Evolutionary conservation across 1,140 invertebrate genomes (phyloP).

Genomic region (Anastatus disparis): DNA sequence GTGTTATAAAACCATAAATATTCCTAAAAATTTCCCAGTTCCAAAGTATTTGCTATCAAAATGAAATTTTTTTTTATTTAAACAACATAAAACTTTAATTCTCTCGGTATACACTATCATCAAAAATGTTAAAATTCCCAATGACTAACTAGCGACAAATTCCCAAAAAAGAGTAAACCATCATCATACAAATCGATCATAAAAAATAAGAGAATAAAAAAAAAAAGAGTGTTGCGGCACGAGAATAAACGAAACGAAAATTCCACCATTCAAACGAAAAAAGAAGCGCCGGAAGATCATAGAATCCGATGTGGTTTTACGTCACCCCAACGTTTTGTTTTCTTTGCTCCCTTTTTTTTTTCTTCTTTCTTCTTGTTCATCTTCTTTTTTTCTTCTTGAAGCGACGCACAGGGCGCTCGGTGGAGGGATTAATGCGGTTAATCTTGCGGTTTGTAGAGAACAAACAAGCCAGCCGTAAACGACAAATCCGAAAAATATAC

Average conservation of each 20-base stretch:
- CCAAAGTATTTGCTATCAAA: too few relatives aligned
- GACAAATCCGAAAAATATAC: conserved; percentile 27
- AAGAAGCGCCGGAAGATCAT: not conserved
- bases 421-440: conserved; percentile 49
- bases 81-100: conserved; percentile 13
- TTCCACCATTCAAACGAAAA: not conserved
- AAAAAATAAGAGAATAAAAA: conserved; percentile 22
- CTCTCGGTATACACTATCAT: too few relatives aligned
- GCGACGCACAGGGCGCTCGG: not conserved
- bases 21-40: too few relatives aligned
- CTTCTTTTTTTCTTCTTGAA: too few relatives aligned
- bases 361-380: conserved; percentile 39
- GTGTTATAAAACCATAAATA: too few relatives aligned
- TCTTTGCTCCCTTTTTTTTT: conserved; percentile 36
- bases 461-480: conserved; percentile 43
- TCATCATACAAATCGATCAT: conserved; percentile 5
- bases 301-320: conserved; percentile 36
- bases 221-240: conserved; percentile 29
- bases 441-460: conserved; percentile 50
- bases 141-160: not conserved
- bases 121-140: not conserved
- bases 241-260: conserved; percentile 5
- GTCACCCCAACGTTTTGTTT: conserved; percentile 37
- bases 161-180: not conserved
- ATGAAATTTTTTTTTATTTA: too few relatives aligned